phyloP scores from a whole-genome alignment of 2,888 invertebrate genomes.

The Lasioglossum morio region DNA sequence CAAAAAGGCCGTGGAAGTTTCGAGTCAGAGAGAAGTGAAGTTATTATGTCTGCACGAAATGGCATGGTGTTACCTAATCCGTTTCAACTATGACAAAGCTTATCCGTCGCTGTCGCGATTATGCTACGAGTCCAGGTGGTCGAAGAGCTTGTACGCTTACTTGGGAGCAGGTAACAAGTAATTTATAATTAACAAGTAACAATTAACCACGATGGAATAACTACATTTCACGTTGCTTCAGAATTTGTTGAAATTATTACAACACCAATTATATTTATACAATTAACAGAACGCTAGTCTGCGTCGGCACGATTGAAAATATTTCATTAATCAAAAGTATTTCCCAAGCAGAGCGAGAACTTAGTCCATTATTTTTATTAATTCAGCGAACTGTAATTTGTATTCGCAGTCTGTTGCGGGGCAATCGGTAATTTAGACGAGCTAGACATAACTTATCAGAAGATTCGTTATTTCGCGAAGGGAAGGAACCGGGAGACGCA shows the following conservation, averaged over 20 bases:
- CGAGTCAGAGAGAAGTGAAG: slow-evolving; percentile 88
- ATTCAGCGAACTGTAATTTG: neutral
- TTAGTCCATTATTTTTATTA: neutral
- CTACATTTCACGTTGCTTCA: neutral
- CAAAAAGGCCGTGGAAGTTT: slow-evolving; percentile 86
- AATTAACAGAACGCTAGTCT: neutral
- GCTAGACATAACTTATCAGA: slow-evolving; percentile 80
- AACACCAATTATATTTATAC: neutral
- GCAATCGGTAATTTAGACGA: slow-evolving; percentile 84
- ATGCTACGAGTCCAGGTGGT: slow-evolving; percentile 88
- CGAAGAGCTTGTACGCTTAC: slow-evolving; percentile 88
- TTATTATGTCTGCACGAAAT: slow-evolving; percentile 88
- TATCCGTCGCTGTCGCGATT: slow-evolving; percentile 86
- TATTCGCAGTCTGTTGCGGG: slow-evolving; percentile 84
- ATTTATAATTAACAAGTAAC: neutral
- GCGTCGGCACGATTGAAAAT: neutral
- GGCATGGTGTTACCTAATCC: slow-evolving; percentile 89
- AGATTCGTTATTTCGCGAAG: slow-evolving; percentile 82
- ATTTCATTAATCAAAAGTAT: too few relatives aligned
- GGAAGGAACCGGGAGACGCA: slow-evolving; percentile 76
- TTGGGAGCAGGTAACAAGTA: slow-evolving; percentile 84
- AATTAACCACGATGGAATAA: neutral
- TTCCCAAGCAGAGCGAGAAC: neutral
- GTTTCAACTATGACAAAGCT: slow-evolving; percentile 86
- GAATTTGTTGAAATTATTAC: neutral